Evolutionary conservation across 2,113 vertebrate genomes (phyloP).

Genomic region (Tyto alba): DNA sequence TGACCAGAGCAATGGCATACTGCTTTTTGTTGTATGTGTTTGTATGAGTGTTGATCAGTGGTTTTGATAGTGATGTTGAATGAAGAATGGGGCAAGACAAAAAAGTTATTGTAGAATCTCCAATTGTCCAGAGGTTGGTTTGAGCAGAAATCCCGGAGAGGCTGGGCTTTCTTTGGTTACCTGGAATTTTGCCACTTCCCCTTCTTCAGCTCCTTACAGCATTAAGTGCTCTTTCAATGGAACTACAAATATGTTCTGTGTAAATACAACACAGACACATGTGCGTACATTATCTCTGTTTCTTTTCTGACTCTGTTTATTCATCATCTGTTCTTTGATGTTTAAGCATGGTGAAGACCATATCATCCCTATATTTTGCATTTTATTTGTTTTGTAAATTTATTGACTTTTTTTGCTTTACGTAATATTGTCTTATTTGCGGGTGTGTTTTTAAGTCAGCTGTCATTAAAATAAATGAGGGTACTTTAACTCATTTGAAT

Average conservation of each 20-base stretch:
- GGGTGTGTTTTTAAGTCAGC: neutral
- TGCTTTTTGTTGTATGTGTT: neutral
- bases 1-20: neutral
- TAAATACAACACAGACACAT: neutral
- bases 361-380: neutral
- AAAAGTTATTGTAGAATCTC: neutral
- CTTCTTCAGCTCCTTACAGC: neutral
- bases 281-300: rapidly evolving
- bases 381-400: neutral
- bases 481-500: conserved; percentile 40
- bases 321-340: neutral
- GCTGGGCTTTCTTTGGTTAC: neutral
- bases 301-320: neutral
- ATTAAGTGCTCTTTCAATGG: neutral
- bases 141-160: neutral
- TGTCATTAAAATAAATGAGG: conserved; percentile 37
- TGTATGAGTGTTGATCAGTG: too few relatives aligned
- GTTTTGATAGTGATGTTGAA: neutral
- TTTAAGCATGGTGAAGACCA: neutral
- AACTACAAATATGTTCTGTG: rapidly evolving
- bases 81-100: neutral
- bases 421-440: neutral
- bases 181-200: neutral
- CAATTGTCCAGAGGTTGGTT: neutral
- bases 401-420: neutral